A percentile compares a stretch with the other conserved stretches of the same genome.
Conservation (phyloP, 1,140 invertebrate genomes). For the Saccostrea echinata region DNA sequence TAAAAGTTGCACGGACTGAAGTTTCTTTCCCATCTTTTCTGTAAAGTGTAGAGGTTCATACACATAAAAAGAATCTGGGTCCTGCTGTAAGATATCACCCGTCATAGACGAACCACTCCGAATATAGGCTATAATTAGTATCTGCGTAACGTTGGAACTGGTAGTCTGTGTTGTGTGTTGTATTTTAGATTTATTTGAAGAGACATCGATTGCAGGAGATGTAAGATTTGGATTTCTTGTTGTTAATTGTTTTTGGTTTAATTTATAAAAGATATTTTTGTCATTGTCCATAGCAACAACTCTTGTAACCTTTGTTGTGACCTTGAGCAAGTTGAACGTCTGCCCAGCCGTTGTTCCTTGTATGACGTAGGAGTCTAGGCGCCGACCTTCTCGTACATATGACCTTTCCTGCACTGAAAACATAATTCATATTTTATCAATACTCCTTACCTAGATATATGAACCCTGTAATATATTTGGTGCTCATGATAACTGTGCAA, state of each 20-base stretch:
- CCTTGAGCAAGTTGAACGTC: neutral
- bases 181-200: neutral
- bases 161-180: neutral
- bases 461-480: too few relatives aligned
- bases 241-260: neutral
- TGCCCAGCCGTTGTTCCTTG: neutral
- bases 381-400: neutral
- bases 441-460: neutral
- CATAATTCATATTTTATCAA: neutral
- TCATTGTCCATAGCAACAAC: neutral
- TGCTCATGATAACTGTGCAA: too few relatives aligned
- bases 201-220: neutral
- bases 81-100: conserved; percentile 43
- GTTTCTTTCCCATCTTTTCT: neutral
- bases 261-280: neutral
- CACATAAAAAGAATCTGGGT: conserved; percentile 33
- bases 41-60: conserved; percentile 42
- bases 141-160: neutral
- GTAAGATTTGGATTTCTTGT: neutral
- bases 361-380: neutral
- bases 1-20: neutral
- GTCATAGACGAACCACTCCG: conserved; percentile 43
- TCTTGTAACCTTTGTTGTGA: neutral
- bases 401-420: neutral
- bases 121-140: conserved; percentile 34